These are phyloP conservation scores for Miniopterus natalensis DNA, from an alignment of 2,113 vertebrate genomes.

Conservation along the genomic window DNA sequence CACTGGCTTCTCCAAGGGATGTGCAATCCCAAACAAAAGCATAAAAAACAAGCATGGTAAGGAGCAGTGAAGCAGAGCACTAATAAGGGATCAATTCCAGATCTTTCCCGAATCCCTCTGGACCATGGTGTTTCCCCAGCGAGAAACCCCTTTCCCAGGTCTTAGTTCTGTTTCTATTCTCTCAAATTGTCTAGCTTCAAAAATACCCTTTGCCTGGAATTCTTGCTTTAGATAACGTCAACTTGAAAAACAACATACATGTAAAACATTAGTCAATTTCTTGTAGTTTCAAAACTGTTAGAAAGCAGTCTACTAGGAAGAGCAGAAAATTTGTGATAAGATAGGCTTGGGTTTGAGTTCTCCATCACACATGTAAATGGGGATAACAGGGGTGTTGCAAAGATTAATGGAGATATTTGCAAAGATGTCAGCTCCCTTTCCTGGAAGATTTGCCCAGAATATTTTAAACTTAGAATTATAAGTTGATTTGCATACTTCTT, in stretches of 20 bases:
- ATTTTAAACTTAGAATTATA: conserved; percentile 13
- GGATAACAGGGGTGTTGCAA: neutral
- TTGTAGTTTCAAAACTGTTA: conserved; percentile 20
- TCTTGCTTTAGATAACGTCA: neutral
- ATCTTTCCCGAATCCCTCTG: neutral
- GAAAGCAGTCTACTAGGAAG: conserved; percentile 6
- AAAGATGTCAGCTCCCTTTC: neutral
- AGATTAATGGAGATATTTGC: neutral
- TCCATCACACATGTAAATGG: neutral
- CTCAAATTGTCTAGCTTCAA: neutral
- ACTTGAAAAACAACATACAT: neutral
- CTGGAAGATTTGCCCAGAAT: neutral
- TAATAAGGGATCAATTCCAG: neutral
- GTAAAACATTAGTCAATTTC: neutral
- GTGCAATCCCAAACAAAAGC: neutral
- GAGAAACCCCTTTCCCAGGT: neutral
- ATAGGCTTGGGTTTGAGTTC: neutral
- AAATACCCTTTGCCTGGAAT: neutral
- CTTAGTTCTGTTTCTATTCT: neutral
- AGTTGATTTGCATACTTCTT: neutral
- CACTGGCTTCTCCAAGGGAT: neutral
- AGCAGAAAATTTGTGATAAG: neutral
- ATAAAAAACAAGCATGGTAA: neutral
- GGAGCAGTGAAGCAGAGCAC: neutral
- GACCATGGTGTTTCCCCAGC: neutral